Evolutionary conservation across 2,888 invertebrate species (phyloP), one percentile per base, ranked within the genome.

Genomic region (Cerceris ruficornis): DNA sequence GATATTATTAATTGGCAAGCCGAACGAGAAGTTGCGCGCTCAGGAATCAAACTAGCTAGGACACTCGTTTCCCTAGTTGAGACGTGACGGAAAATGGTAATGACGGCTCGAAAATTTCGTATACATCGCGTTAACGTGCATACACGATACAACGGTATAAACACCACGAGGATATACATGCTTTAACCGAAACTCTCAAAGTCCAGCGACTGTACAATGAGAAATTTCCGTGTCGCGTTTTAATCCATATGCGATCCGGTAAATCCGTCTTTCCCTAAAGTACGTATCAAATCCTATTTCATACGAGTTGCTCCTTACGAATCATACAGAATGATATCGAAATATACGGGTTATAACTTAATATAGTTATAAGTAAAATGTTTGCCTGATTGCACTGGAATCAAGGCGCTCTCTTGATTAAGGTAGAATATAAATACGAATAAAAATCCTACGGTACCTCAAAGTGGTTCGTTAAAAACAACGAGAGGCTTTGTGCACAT

Each of bases 1-100:
- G 78, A 82, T 84, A 81, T 82, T 84, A 88, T 86, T 87, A 89
- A 89, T 89, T 89, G 86, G 85, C 81, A 85, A 81, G 70, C 73
- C 65, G 72, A 62, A 57, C 81, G 62, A 76, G 82, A 77, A 73
- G 65, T 54, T 73, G 69, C 65, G 59, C 71, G 59, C 67, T 69
- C 60, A 66, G 75, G 75, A 85, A 86, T 77, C 71, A 28, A 69
- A 15, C 41, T 43, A 58, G 57, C 15, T 62, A 59, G 57, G 11
- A 76, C 46, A 39, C 58, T 46, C 49, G 41, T 58, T 15, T 57
- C 49, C n/a, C 67, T 68, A 61, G 76, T 42, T 46, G 43, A 11
- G 14, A 11, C 42, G 52, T 67, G 66, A 74, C 65, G 60, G 76
- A 79, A 73, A 70, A 77, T 58, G 73, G 57, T 43, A 55, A 64